phyloP scores from a whole-genome alignment of 37 sponge, comb jelly and placozoan species.

The Amphimedon queenslandica region DNA sequence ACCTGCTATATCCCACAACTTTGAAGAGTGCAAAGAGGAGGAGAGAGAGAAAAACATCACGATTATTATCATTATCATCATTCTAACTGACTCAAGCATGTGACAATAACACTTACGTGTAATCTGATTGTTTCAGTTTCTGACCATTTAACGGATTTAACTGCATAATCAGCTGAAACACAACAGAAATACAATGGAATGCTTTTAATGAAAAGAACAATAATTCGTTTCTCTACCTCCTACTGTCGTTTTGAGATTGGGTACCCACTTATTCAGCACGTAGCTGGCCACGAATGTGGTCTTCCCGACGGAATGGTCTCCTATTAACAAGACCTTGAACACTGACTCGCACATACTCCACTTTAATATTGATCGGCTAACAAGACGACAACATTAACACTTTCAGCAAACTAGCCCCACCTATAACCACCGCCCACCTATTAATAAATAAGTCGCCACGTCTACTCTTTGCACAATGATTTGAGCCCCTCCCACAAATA shows the following conservation, averaged over 20 bases:
- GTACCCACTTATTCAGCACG: conserved; percentile 53
- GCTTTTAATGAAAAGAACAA: background rate
- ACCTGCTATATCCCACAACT: conserved; percentile 75
- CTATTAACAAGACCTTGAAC: conserved; percentile 55
- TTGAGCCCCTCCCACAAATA: no score
- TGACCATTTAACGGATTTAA: conserved; percentile 42
- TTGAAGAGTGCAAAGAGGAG: background rate
- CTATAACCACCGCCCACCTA: no score
- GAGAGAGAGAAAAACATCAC: background rate
- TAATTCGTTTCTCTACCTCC: conserved; percentile 71
- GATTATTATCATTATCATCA: background rate
- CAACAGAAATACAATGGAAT: background rate
- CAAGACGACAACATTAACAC: no score
- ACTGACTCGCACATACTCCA: background rate
- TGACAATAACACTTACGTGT: conserved; percentile 56
- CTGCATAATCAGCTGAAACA: conserved; percentile 62
- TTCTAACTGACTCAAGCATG: no score
- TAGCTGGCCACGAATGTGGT: conserved; percentile 59
- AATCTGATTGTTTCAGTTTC: conserved; percentile 36
- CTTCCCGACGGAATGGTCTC: conserved; percentile 64
- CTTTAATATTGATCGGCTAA: no score
- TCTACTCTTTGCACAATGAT: no score
- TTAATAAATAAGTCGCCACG: no score
- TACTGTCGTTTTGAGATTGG: conserved; percentile 49
- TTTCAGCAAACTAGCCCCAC: background rate